These are phyloP conservation scores for Bradynema listronoti DNA, from an alignment of 1,140 invertebrate species.

Conservation along the genomic window DNA sequence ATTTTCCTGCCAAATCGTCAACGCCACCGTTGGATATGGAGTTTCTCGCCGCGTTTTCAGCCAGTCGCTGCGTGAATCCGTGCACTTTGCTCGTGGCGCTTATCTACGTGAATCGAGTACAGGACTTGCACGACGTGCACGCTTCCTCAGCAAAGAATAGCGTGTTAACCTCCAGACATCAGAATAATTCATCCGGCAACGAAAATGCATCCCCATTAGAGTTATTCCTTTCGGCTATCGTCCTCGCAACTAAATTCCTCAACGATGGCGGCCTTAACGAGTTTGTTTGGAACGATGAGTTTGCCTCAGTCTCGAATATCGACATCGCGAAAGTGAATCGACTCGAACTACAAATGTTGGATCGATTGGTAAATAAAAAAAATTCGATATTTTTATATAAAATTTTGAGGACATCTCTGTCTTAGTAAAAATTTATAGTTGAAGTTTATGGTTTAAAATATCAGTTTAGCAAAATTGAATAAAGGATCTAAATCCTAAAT, in stretches of 20 bases:
- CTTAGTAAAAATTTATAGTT: not conserved
- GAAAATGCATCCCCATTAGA: constrained; percentile 38
- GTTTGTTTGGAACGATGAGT: constrained; percentile 51
- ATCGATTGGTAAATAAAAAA: constrained; percentile 20
- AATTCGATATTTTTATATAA: not conserved
- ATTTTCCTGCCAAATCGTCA: constrained; percentile 12
- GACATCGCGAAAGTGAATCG: constrained; percentile 25
- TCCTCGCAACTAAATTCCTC: constrained; percentile 50
- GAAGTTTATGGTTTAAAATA: not conserved
- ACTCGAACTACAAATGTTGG: constrained; percentile 23
- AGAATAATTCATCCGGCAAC: too few species aligned
- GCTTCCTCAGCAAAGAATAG: too few species aligned
- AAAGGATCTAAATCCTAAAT: not conserved
- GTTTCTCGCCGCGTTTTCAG: constrained; percentile 21
- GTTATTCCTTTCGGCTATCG: constrained; percentile 46
- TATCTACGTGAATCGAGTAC: constrained; percentile 50
- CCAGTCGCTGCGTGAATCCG: constrained; percentile 35
- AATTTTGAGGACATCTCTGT: not conserved
- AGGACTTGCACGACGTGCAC: constrained; percentile 18
- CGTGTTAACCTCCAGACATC: too few species aligned
- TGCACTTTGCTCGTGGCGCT: constrained; percentile 46
- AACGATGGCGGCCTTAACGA: constrained; percentile 45
- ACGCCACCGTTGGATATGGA: constrained; percentile 37
- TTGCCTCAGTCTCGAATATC: constrained; percentile 23
- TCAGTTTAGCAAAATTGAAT: not conserved